Evolutionary conservation across 2,888 invertebrate species (phyloP).

Genomic region (Erebia palarica): DNA sequence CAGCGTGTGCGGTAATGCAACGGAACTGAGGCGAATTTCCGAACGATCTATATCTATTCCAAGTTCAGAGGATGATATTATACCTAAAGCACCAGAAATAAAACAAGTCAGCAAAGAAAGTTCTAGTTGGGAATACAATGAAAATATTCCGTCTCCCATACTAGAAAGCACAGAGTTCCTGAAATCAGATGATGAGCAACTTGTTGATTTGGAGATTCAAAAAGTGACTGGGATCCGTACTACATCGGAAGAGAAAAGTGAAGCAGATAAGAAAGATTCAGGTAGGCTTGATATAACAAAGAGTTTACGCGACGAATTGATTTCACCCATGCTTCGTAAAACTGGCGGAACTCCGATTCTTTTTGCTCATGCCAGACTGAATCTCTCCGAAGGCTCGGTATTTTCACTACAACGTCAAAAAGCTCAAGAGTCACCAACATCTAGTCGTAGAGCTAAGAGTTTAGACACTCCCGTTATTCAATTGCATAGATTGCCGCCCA

Average conservation of each 20-base stretch:
- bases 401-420: conserved; percentile 90
- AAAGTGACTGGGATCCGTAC: conserved; percentile 75
- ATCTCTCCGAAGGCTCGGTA: conserved; percentile 92
- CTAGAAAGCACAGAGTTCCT: conserved; percentile 84
- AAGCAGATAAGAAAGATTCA: conserved; percentile 60
- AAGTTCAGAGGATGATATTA: conserved; percentile 88
- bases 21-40: conserved; percentile 87
- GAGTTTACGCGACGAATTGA: conserved; percentile 85
- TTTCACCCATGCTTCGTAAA: conserved; percentile 87
- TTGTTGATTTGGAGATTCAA: conserved; percentile 79
- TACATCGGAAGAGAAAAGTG: conserved; percentile 64
- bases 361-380: conserved; percentile 90
- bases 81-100: conserved; percentile 81
- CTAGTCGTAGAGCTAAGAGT: conserved; percentile 90
- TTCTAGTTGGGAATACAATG: conserved; percentile 84
- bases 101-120: conserved; percentile 77
- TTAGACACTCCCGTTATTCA: conserved; percentile 93
- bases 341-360: conserved; percentile 89
- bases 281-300: conserved; percentile 67
- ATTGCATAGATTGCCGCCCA: conserved; percentile 89
- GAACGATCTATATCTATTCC: conserved; percentile 89
- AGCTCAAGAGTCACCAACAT: conserved; percentile 88
- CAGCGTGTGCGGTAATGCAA: conserved; percentile 84
- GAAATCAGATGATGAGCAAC: conserved; percentile 82
- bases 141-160: conserved; percentile 85